phyloP scores from a whole-genome alignment of 2,797 vertebrate species.

The Tragopan temminckii region DNA sequence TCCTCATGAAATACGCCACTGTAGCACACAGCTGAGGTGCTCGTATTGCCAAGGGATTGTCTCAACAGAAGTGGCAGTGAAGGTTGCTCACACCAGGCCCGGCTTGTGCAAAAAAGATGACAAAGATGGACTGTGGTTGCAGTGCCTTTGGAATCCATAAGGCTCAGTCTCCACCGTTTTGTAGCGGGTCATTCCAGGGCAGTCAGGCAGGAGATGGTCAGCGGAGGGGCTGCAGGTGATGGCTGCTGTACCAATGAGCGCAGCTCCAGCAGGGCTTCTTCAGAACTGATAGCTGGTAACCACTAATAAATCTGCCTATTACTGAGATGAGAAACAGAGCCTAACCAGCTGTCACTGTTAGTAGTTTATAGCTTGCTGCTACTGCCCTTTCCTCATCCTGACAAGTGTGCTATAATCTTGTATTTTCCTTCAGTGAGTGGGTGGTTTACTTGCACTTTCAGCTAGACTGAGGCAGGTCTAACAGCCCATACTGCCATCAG shows the following conservation, averaged over 20 bases:
- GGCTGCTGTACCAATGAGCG: background rate
- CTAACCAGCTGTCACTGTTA: background rate
- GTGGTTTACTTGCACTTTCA: background rate
- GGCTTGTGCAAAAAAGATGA: background rate
- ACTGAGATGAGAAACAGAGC: background rate
- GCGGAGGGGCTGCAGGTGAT: background rate
- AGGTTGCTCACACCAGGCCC: background rate
- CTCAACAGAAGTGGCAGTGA: background rate
- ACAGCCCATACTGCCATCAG: background rate
- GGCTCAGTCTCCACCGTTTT: background rate
- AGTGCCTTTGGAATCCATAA: background rate
- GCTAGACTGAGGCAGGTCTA: background rate
- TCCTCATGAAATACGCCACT: background rate
- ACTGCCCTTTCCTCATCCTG: background rate
- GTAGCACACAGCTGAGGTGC: background rate
- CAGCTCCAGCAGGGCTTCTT: background rate
- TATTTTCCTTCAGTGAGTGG: background rate
- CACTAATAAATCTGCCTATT: background rate
- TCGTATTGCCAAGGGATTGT: background rate
- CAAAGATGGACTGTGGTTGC: background rate
- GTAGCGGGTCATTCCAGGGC: background rate
- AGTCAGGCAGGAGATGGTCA: background rate
- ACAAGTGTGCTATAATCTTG: background rate
- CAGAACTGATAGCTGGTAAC: background rate
- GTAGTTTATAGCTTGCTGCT: constrained; percentile 36